Conservation (phyloP, 2,888 invertebrate species). For the Dysmachus trigonus region DNA sequence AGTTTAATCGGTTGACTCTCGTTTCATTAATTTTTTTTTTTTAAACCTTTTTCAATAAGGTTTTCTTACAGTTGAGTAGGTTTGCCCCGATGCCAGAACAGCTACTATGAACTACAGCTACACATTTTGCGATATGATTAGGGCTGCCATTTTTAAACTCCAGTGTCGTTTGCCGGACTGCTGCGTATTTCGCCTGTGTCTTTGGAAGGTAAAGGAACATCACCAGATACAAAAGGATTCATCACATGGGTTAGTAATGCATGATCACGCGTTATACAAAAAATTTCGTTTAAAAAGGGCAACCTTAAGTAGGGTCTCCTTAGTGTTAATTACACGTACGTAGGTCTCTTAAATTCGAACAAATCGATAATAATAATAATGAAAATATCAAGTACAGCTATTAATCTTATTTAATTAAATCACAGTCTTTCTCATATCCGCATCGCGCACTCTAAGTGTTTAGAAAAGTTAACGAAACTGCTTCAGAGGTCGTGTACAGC, state of each 20-base stretch:
- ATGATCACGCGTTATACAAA: slow-evolving; percentile 28
- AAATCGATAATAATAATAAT: slow-evolving; percentile 46
- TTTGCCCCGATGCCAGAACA: slow-evolving; percentile 42
- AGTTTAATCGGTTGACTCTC: slow-evolving; percentile 12
- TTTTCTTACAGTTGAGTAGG: neutral
- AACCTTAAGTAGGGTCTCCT: slow-evolving; percentile 24
- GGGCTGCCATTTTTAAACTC: slow-evolving; percentile 39
- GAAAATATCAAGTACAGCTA: slow-evolving; percentile 43
- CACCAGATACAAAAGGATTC: slow-evolving; percentile 40
- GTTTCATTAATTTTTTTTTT: too few species aligned
- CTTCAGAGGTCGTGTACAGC: slow-evolving; percentile 20
- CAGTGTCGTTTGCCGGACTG: slow-evolving; percentile 16
- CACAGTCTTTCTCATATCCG: slow-evolving; percentile 51
- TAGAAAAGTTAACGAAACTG: slow-evolving; percentile 29
- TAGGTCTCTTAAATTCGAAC: slow-evolving; percentile 41
- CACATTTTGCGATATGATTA: slow-evolving; percentile 41
- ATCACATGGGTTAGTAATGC: slow-evolving; percentile 39
- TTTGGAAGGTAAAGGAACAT: slow-evolving; percentile 39
- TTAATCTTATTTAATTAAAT: slow-evolving; percentile 48
- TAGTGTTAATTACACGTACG: slow-evolving; percentile 21
- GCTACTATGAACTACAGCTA: slow-evolving; percentile 39
- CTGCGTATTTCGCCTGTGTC: neutral
- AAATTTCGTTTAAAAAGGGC: slow-evolving; percentile 40
- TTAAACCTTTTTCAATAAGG: neutral
- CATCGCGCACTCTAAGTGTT: slow-evolving; percentile 47